Evolutionary conservation across 2,113 vertebrate genomes (phyloP), one percentile per base, ranked within the genome.

Genomic region (Oophaga pumilio): DNA sequence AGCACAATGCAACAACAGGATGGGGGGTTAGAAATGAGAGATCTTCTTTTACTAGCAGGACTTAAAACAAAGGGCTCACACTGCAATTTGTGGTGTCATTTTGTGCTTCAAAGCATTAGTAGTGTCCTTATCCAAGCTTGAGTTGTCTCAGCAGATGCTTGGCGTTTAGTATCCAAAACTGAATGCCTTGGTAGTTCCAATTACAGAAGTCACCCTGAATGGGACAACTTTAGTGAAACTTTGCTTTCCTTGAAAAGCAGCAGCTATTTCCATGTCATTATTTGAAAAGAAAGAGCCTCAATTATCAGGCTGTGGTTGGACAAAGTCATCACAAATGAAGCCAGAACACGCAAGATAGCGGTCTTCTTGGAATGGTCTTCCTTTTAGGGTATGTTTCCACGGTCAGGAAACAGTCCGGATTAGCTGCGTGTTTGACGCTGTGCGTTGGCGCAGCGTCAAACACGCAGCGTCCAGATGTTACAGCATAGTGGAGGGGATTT

Each of bases 1-100:
- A 87, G 90, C 88, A 91, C 90, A 76, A 68, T 90, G 90, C 90
- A 85, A 50, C 86, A 89, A 89, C 92, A 89, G 62, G 0, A 85
- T 89, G 60, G 0, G 15, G 69, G 84, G n/a, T 64, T 64, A 74
- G 80, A 84, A 66, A 90, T 56, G 33, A 62, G 22, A 89, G 90
- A 89, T 49, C 50, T 74, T 9, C 56, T 87, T 66, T 77, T 56
- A 79, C 4, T 64, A 66, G 76, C 22, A 60, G 50, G 60, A 66
- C 73, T 87, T 82, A 60, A 43, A 10, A 79, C 64, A 88, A 86
- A 90, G 89, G 91, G 87, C 77, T 88, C 88, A 89, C 90, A 43
- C 73, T 89, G 85, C 82, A 80, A 73, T 43, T 81, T 90, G 85
- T 73, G 28, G 1, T 18, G 76, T 69, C 80, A 90, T 90, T 90